Base-by-base conservation (phyloP, 1,140 invertebrate genomes). In the Cyclina sinensis region DNA sequence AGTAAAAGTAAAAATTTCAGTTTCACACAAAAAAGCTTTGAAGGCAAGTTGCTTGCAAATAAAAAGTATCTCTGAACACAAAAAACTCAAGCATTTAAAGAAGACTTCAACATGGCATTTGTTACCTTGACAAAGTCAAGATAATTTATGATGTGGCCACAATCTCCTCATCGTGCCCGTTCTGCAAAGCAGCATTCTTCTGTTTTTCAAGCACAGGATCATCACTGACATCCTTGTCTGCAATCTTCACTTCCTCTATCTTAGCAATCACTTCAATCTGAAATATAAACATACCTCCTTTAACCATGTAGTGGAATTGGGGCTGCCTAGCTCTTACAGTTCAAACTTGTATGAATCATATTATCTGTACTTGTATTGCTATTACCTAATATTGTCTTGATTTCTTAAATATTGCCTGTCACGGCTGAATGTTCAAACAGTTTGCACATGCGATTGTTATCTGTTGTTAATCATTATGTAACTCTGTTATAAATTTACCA, bases 201-300 rank as follows among this genome's bases (percentile, higher is more conserved):
- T 57, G 70, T 62, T 87, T 87, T 51, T 87, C 85, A 37, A 87
- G 74, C 1, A 74, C 57, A 27, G 85, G 85, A 35, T 87, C 85
- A 54, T 79, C 76, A 27, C 21, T 46, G 27, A 59, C 43, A 16
- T 30, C 46, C 27, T 87, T 87, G 21, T 79, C 76, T n/a, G 30
- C 3, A 24, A 87, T 70, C 85, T 87, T 87, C 57, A 87, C 4
- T n/a, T 87, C 85, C 27, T 79, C 76, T 73, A 87, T 30, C 57
- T 87, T 87, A 7, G 35, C 73, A 21, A 78, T 65, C 9, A 87
- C 57, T 39, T 87, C 85, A 87, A 32, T 87, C 85, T 87, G 85
- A 11, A 80, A 80, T 62, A n/a, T n/a, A n/a, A n/a, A n/a, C n/a
- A n/a, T n/a, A n/a, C n/a, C n/a, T n/a, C n/a, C n/a, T n/a, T n/a